A percentile compares a stretch with the other conserved stretches of the same genome.
phyloP scores from a whole-genome alignment of 2,113 vertebrate genomes.

The Pseudolaguvia tuberculata region DNA sequence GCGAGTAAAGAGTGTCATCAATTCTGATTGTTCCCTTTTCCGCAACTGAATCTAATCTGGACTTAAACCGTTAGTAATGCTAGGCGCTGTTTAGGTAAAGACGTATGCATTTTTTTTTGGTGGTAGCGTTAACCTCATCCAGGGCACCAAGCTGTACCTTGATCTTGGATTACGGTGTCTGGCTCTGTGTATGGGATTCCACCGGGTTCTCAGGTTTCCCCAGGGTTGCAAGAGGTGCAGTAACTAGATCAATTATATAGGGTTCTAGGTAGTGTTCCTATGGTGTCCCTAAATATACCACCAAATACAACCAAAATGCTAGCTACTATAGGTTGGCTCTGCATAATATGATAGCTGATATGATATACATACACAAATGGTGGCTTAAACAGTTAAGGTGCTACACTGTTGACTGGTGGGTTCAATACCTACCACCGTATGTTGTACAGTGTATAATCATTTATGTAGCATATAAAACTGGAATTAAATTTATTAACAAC shows the following conservation, averaged over 20 bases:
- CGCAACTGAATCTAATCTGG: not conserved
- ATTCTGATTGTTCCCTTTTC: constrained; percentile 20
- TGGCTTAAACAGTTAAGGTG: no score
- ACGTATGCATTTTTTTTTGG: not conserved
- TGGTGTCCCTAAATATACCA: not conserved
- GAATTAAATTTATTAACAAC: no score
- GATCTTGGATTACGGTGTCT: not conserved
- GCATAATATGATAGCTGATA: not conserved
- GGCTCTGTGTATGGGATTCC: not conserved
- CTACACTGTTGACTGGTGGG: no score
- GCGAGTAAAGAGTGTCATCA: constrained; percentile 8
- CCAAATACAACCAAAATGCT: not conserved
- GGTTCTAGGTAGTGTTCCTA: not conserved
- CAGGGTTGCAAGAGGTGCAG: no score
- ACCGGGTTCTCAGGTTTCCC: not conserved
- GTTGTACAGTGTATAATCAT: no score
- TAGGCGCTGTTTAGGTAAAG: not conserved
- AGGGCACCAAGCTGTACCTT: not conserved
- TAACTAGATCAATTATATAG: not conserved
- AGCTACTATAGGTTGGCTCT: no score
- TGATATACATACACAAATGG: not conserved
- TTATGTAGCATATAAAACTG: no score
- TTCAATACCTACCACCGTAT: no score
- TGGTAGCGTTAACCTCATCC: not conserved
- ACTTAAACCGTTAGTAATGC: not conserved